These are phyloP conservation scores for Drosophila setosimentum DNA, from an alignment of 2,888 invertebrate genomes.

Conservation along the genomic window DNA sequence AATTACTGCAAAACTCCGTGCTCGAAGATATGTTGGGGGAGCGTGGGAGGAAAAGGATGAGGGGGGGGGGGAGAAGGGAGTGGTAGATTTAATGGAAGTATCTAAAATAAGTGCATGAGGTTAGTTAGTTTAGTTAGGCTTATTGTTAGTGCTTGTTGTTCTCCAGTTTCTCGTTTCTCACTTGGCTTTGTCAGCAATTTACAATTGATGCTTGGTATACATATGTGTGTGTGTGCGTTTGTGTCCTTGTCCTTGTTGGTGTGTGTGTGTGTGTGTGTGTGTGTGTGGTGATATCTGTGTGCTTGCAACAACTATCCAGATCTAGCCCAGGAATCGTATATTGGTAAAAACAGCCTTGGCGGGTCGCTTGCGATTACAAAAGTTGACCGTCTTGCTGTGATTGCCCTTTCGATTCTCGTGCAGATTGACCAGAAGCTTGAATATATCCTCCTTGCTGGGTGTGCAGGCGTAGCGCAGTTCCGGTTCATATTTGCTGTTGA, in stretches of 20 bases:
- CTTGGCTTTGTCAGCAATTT: slow-evolving; percentile 75
- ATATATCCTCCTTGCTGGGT: slow-evolving; percentile 88
- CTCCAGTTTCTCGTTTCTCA: slow-evolving; percentile 68
- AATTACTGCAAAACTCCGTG: slow-evolving; percentile 24
- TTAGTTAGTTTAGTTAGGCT: slow-evolving; percentile 31
- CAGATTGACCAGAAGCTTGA: slow-evolving; percentile 87
- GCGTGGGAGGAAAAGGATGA: neutral
- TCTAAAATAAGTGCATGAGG: neutral
- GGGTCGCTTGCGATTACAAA: slow-evolving; percentile 88
- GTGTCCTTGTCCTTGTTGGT: slow-evolving; percentile 2
- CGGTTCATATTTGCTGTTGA: slow-evolving; percentile 86
- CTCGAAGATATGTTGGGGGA: neutral
- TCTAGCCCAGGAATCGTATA: slow-evolving; percentile 88
- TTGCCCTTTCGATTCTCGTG: slow-evolving; percentile 88
- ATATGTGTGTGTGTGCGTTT: slow-evolving; percentile 62
- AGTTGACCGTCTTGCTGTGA: slow-evolving; percentile 86
- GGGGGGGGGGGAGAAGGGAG: neutral
- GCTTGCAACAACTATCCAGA: neutral
- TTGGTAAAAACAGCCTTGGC: slow-evolving; percentile 88
- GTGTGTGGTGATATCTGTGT: slow-evolving; percentile 2
- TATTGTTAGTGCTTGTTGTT: slow-evolving; percentile 74
- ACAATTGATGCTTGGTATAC: slow-evolving; percentile 79
- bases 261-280: slow-evolving; percentile 46
- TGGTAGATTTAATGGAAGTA: neutral
- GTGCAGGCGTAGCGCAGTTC: slow-evolving; percentile 87